These are phyloP conservation scores for Dreissena rostriformis DNA, from an alignment of 1,140 invertebrate species.

Conservation along the genomic window DNA sequence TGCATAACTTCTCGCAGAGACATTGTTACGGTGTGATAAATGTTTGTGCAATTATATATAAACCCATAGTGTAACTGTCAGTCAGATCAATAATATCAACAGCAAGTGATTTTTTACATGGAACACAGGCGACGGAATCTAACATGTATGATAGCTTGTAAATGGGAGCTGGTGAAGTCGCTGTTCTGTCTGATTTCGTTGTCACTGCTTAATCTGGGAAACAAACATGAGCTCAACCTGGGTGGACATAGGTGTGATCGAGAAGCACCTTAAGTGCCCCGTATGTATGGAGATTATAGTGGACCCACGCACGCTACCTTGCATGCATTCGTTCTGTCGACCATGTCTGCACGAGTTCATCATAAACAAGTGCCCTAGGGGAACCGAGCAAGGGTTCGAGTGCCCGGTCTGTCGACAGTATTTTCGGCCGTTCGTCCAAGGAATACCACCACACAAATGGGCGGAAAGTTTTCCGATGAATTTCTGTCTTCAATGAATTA, in stretches of 20 bases:
- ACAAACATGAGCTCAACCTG: too few species aligned
- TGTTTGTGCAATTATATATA: too few species aligned
- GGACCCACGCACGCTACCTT: constrained; percentile 14
- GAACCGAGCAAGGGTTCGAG: constrained; percentile 9
- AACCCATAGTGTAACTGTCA: too few species aligned
- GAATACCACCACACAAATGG: constrained; percentile 4
- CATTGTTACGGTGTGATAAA: too few species aligned
- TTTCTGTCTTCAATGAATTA: constrained; percentile 13
- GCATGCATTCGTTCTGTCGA: constrained; percentile 34
- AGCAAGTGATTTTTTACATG: too few species aligned
- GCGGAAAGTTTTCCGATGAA: constrained; percentile 31
- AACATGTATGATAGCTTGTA: too few species aligned
- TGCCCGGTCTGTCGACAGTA: constrained; percentile 19
- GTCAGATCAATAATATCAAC: too few species aligned
- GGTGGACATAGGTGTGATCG: background rate
- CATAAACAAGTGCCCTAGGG: background rate
- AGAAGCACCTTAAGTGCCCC: constrained; percentile 19
- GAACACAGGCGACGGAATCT: too few species aligned
- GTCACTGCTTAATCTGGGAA: too few species aligned
- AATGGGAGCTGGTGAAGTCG: too few species aligned
- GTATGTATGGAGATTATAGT: constrained; percentile 34
- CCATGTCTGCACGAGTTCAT: constrained; percentile 29
- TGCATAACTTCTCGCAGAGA: too few species aligned
- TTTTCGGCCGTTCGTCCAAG: constrained; percentile 2
- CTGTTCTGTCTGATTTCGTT: too few species aligned